Evolutionary conservation across 2,888 invertebrate species (phyloP).

Genomic region (Epinotia nisella): DNA sequence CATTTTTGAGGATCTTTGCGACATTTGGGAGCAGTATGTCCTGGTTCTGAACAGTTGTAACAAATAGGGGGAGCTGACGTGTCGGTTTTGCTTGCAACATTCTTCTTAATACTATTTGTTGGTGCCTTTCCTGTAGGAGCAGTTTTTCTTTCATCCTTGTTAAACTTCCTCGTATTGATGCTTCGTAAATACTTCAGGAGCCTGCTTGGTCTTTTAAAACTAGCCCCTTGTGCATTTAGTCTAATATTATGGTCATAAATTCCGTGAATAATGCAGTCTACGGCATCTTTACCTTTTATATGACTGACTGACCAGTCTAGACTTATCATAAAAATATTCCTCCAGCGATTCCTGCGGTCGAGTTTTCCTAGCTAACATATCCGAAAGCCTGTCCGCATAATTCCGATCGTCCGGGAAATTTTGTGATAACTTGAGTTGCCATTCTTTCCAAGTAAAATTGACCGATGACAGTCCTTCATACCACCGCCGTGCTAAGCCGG

Average conservation of each 20-base stretch:
- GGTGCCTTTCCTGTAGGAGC: neutral
- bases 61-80: neutral
- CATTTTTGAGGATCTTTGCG: slow-evolving; percentile 13
- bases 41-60: slow-evolving; percentile 21
- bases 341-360: slow-evolving; percentile 12
- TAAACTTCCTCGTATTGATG: slow-evolving; percentile 10
- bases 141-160: neutral
- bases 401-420: slow-evolving; percentile 17
- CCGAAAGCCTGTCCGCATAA: slow-evolving; percentile 18
- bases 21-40: slow-evolving; percentile 14
- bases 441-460: slow-evolving; percentile 6
- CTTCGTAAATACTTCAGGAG: slow-evolving; percentile 32
- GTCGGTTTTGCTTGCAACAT: neutral
- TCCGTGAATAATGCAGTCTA: slow-evolving; percentile 48
- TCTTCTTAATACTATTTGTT: neutral
- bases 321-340: slow-evolving; percentile 36
- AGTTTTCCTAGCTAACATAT: slow-evolving; percentile 21
- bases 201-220: slow-evolving; percentile 23
- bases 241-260: slow-evolving; percentile 46
- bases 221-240: slow-evolving; percentile 45
- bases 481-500: slow-evolving; percentile 16
- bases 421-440: slow-evolving; percentile 1
- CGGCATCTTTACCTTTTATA: slow-evolving; percentile 45
- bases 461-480: slow-evolving; percentile 14
- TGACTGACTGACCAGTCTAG: slow-evolving; percentile 39